Base-by-base conservation (phyloP, 2,113 vertebrate species). In the Tapirus terrestris region DNA sequence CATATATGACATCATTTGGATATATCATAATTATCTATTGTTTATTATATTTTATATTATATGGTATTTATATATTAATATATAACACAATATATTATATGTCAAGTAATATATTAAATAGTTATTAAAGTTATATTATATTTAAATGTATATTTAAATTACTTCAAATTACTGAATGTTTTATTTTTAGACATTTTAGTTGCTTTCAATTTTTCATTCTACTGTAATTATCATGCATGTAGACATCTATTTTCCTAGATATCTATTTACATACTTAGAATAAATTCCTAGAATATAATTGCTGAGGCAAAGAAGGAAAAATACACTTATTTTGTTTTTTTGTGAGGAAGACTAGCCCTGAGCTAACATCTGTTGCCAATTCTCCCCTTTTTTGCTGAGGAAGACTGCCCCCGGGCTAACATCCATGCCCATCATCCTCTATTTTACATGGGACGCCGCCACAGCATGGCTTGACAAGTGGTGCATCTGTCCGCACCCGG, bases 141-240 rank as follows among this genome's bases (percentile, higher is more conserved):
- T 81, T 81, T 81, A 6, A 81, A 81, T 17, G 16, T 81, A 86
- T 68, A 75, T 63, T 65, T 67, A 65, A 76, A 89, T 84, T 89
- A 79, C n/a, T 90, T 90, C 53, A 85, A 84, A 72, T 76, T 83
- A 89, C 9, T 79, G 6, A 79, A 89, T 56, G 27, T 79, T 82
- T 93, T 79, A 61, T 70, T 96, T 93, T 83, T 89, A 51, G 89
- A 89, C 51, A 70, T 89, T 89, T 89, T 60, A 89, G 43, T 79
- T 84, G 43, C 70, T 89, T 93, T 79, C 56, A 77, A 70, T n/a
- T 83, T 82, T 91, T 77, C 31, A 51, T 11, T 36, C 21, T 27
- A 70, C 31, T 95, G 3, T 85, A 80, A 68, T 92, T 25, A 70
- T 81, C 43, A 91, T 20, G 21, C 29, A 68, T 82, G 29, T 56